Base-by-base conservation (phyloP, 1,140 invertebrate genomes). In the Steinernema khuongi region DNA sequence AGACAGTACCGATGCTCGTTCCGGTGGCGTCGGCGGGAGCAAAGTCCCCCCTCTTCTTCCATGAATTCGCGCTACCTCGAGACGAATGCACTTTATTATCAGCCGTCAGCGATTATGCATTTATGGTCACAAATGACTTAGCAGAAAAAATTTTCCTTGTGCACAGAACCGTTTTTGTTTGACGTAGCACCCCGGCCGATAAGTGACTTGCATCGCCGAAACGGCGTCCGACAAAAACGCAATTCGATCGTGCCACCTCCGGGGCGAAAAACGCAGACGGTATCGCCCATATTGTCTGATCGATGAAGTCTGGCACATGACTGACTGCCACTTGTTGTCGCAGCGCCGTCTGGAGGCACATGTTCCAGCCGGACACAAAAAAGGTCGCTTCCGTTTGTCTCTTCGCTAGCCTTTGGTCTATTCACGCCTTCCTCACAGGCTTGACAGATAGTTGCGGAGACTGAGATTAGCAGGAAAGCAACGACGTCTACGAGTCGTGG, bases 91-190 rank as follows among this genome's bases (percentile, higher is more conserved):
- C 50, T 60, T 60, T 60, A 60, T 60, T 60, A 60, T 60, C 50
- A 60, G 50, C 26, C 50, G 50, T 14, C 14, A 60, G 26, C 50
- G 50, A 60, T 60, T 60, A 60, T 60, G 50, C 50, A 60, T 60
- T 60, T 60, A 60, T 60, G 50, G 26, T 60, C 50, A 60, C 50
- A 60, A 60, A 26, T 26, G 50, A 60, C 11, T 60, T 60, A 60
- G 50, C 50, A 60, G 50, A 60, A 60, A 60, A 60, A 60, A 60
- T 60, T 60, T 22, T 22, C 50, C 7, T 22, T 60, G 50, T 60
- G 50, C 50, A 60, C 50, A 60, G 50, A 60, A 60, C 26, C 50
- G 22, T 60, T 60, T 60, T 60, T 60, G 50, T 60, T 60, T 60
- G 50, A 60, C 50, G 36, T 41, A n/a, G n/a, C 14, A 26, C 50